phyloP scores from a whole-genome alignment of 2,888 invertebrate species.

The Alloscopus bannaensis region DNA sequence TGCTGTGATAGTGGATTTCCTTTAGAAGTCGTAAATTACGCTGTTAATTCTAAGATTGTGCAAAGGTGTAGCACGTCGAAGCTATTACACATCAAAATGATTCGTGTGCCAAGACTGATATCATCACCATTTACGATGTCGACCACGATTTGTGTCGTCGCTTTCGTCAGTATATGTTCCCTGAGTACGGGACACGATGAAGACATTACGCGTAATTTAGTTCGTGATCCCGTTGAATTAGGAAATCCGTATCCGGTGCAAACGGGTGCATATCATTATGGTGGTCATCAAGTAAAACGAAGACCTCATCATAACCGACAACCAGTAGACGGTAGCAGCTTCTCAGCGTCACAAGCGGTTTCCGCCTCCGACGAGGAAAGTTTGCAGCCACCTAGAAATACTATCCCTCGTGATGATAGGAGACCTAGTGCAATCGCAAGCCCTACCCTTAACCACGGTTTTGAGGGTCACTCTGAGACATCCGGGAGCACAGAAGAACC shows the following conservation, averaged over 20 bases:
- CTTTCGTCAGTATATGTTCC: conserved; percentile 35
- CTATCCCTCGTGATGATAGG: not conserved
- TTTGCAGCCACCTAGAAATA: not conserved
- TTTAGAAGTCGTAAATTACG: not conserved
- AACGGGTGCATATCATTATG: conserved; percentile 28
- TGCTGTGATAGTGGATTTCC: conserved; percentile 9
- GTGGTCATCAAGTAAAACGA: conserved; percentile 6
- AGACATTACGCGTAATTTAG: conserved; percentile 50
- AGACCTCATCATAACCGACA: conserved; percentile 35
- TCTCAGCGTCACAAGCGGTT: not conserved
- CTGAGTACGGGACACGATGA: conserved; percentile 34
- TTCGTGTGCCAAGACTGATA: conserved; percentile 34
- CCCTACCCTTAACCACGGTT: not conserved
- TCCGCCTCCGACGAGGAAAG: conserved; percentile 15
- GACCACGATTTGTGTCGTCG: conserved; percentile 17
- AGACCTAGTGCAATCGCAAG: not conserved
- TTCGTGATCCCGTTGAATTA: conserved; percentile 52
- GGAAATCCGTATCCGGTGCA: conserved; percentile 49
- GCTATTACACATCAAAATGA: conserved; percentile 37
- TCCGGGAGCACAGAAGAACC: conserved; percentile 23
- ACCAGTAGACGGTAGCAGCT: not conserved
- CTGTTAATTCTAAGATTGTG: not conserved
- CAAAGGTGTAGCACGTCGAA: not conserved
- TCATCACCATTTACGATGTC: conserved; percentile 9
- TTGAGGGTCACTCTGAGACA: too few species aligned